These are phyloP conservation scores for Spermophilus dauricus DNA, from an alignment of 2,113 vertebrate genomes.

Conservation along the genomic window DNA sequence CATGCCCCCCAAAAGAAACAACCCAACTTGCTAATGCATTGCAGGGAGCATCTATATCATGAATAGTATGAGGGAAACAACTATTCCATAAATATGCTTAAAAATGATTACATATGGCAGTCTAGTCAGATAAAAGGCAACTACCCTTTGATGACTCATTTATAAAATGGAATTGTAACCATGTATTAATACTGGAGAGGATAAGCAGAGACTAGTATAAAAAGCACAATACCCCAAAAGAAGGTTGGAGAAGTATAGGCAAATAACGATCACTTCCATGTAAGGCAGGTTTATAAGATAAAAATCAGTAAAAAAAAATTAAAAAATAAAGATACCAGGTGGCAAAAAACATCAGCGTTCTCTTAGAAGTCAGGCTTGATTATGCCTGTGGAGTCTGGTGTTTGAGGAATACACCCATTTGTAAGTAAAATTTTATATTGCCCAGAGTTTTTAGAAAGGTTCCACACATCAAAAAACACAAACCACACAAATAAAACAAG, in stretches of 20 bases:
- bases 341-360: not conserved
- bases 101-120: not conserved
- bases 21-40: not conserved
- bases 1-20: slow-evolving; percentile 5
- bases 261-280: not conserved
- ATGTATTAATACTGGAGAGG: not conserved
- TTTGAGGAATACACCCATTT: not conserved
- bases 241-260: not conserved
- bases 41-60: not conserved
- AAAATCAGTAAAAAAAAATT: not conserved
- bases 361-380: not conserved
- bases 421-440: slow-evolving; percentile 10
- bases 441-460: not conserved
- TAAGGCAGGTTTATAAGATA: not conserved
- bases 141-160: not conserved
- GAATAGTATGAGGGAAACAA: not conserved
- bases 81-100: not conserved
- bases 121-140: not conserved
- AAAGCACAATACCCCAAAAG: not conserved
- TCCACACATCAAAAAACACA: slow-evolving; percentile 47
- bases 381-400: not conserved
- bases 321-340: not conserved
- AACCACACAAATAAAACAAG: not conserved
- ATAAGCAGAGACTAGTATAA: not conserved
- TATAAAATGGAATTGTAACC: slow-evolving; percentile 44